A percentile compares a stretch with the other conserved stretches of the same genome.
These are phyloP conservation scores for Asteroscopus sphinx DNA, from an alignment of 2,888 invertebrate genomes.

Conservation along the genomic window DNA sequence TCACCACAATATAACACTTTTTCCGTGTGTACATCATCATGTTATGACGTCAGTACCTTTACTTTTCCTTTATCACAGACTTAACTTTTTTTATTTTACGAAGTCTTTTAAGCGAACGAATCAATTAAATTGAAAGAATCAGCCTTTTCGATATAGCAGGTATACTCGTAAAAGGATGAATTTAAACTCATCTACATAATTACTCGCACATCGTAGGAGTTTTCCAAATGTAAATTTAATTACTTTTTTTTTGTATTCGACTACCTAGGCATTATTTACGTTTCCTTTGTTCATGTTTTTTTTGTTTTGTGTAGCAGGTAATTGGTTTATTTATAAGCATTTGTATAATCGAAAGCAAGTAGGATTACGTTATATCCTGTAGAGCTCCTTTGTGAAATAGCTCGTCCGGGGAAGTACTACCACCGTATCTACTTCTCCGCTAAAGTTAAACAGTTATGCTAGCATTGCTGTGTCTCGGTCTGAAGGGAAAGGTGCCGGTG, in stretches of 20 bases:
- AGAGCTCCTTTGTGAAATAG: no score
- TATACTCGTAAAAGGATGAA: conserved; percentile 37
- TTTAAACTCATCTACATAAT: conserved; percentile 52
- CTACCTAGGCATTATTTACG: conserved; percentile 13
- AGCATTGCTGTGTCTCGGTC: no score
- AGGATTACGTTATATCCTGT: neutral
- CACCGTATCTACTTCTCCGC: no score
- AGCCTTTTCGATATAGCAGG: conserved; percentile 18
- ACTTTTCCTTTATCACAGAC: no score
- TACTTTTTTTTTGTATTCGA: conserved; percentile 33
- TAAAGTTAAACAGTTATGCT: no score
- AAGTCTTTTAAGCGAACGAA: conserved; percentile 22
- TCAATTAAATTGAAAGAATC: conserved; percentile 50
- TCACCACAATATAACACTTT: no score
- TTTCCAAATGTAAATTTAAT: conserved; percentile 55
- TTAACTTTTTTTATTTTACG: conserved; percentile 6
- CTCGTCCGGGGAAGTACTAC: no score
- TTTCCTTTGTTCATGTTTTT: conserved; percentile 10
- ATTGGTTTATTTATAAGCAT: conserved; percentile 11
- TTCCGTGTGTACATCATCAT: no score
- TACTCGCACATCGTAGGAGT: conserved; percentile 34
- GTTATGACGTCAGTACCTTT: no score
- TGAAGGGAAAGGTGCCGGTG: no score
- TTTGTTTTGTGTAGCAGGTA: conserved; percentile 6
- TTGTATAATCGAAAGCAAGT: neutral